Base-by-base conservation (phyloP, 2,888 invertebrate genomes). In the Dynastes grantii region DNA sequence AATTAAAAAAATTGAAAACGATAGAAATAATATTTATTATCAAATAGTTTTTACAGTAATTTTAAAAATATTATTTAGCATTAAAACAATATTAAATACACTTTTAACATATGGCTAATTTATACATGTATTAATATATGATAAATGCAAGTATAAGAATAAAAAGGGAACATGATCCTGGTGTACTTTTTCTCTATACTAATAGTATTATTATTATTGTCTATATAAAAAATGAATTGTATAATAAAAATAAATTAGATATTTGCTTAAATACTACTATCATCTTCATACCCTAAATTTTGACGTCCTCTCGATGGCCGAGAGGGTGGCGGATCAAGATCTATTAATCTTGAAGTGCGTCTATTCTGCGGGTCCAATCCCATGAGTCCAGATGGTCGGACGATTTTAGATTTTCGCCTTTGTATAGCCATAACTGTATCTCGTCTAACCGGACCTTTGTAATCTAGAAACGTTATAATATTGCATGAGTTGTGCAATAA, bases 361-460 rank as follows among this genome's bases (percentile, higher is more conserved):
- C 51, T 27, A 13, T 63, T 63, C 9, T 63, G 63, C 3, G 27
- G 16, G 58, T 45, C 61, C 6, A 73, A 37, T 11, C 29, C 22
- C 16, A n/a, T 40, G 9, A 76, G 5, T 16, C 49, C 76, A 53
- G 76, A 58, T 2, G 64, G 76, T 49, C 77, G 67, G 27, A 65
- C 49, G 22, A 77, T 27, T 22, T 40, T 64, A 13, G 79, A 76
- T 70, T 64, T 70, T 65, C 80, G 71, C 16, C 76, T 68, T 3
- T 70, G 70, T 49, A 80, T 64, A 53, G 78, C 80, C 27, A 67
- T 70, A 22, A 85, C 11, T 2, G 84, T 84, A 76, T 82, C 81
- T 63, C 84, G 80, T 27, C 81, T 82, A 13, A 84, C 58, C 5
- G 81, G 77, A 2, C 82, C 81, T 75, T 81, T 82, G 63, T 76